Evolutionary conservation across 92 coral and sea anemone species (phyloP), one percentile per base, ranked within the genome.

Genomic region (Actinernus sp.): DNA sequence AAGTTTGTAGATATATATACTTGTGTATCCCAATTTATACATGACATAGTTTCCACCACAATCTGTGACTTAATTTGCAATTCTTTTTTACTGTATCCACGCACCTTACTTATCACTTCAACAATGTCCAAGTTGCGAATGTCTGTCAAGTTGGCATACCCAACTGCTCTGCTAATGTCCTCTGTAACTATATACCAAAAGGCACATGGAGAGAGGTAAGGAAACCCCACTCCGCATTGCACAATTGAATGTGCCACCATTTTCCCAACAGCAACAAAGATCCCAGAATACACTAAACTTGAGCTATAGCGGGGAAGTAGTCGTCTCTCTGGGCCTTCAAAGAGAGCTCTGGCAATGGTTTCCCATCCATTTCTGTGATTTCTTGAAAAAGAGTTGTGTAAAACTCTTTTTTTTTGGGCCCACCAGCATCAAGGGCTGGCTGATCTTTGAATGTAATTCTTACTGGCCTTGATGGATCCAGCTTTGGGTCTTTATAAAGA

Each of bases 211-310:
- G 85, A 76, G 29, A 84, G 75, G 45, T 52, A 34, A 41, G 82
- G 71, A 18, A 85, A 63, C 21, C 92, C 92, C 14, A 85, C 62
- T 45, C 92, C 86, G 72, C 92, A 79, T 38, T 85, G 87, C 26
- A 70, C 86, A 43, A 85, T 73, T 14, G 87, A 78, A 71, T 85
- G 78, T 37, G 86, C 92, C 39, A 85, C 78, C 76, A 85, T 85
- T 61, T 85, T 85, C 22, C 83, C 87, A 23, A 78, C 48, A 31
- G 63, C 61, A 17, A 65, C 72, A 71, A 85, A 70, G 47, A 85
- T 61, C 2, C 73, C 92, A 32, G 83, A 85, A 58, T 71, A 85
- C 21, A 79, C 86, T 64, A 78, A 66, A 27, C 82, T 60, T 31
- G 80, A 61, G 63, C 52, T 63, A 49, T 81, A 73, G 33, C 60